phyloP scores from a whole-genome alignment of 2,888 invertebrate genomes.

The Leptinotarsa tumamoca region DNA sequence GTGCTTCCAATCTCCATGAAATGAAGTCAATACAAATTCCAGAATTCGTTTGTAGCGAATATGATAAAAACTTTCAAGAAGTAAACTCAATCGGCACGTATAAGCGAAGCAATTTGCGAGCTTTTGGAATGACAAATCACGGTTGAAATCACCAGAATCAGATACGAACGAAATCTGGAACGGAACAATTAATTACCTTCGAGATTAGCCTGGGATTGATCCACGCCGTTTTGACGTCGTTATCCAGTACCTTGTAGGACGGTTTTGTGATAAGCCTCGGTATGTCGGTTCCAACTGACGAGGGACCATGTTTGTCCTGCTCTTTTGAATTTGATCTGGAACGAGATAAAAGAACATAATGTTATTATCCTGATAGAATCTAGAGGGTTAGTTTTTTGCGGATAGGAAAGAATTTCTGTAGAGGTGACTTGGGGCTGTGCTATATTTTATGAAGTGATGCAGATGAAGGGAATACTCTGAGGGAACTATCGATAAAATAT shows the following conservation, averaged over 20 bases:
- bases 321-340: slow-evolving; percentile 60
- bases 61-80: too few relatives aligned
- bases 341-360: slow-evolving; percentile 44
- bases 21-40: too few relatives aligned
- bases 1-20: too few relatives aligned
- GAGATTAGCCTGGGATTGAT: slow-evolving; percentile 72
- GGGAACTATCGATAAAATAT: too few relatives aligned
- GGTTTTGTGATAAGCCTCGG: slow-evolving; percentile 67
- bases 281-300: slow-evolving; percentile 57
- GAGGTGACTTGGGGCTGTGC: not conserved
- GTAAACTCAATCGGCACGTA: not conserved
- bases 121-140: not conserved
- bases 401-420: not conserved
- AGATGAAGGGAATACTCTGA: too few relatives aligned
- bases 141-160: slow-evolving; percentile 12
- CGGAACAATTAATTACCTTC: slow-evolving; percentile 65
- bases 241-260: slow-evolving; percentile 68
- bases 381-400: not conserved
- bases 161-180: slow-evolving; percentile 16
- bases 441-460: not conserved
- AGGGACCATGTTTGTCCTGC: slow-evolving; percentile 53
- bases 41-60: too few relatives aligned
- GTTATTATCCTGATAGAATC: slow-evolving; percentile 19
- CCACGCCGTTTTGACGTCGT: slow-evolving; percentile 72
- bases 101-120: not conserved